These are phyloP conservation scores for Caenorhabditis imperialis DNA, from an alignment of 2,888 invertebrate species.

Conservation along the genomic window DNA sequence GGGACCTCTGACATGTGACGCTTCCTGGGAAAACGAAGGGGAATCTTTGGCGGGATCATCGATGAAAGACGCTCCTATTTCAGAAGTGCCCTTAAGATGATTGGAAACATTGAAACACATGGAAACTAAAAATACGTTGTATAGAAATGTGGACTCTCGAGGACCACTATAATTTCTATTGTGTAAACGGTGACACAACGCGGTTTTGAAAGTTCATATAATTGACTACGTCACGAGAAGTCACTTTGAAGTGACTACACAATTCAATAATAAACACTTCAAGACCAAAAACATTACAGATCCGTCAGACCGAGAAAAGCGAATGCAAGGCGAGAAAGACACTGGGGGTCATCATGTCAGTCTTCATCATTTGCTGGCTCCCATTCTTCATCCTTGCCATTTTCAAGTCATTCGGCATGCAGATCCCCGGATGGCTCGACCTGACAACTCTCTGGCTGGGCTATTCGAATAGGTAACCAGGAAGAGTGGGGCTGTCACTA, in stretches of 20 bases:
- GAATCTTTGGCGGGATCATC: slow-evolving; percentile 17
- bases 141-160: too few species aligned
- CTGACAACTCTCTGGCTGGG: slow-evolving; percentile 86
- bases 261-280: slow-evolving; percentile 24
- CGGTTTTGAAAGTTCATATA: slow-evolving; percentile 42
- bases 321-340: slow-evolving; percentile 99
- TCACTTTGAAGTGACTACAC: neutral
- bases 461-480: slow-evolving; percentile 85
- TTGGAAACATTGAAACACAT: too few species aligned
- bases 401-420: slow-evolving; percentile 80
- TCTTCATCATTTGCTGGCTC: slow-evolving; percentile 95
- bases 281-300: slow-evolving; percentile 42
- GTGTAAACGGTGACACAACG: neutral
- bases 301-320: slow-evolving; percentile 57
- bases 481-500: slow-evolving; percentile 7
- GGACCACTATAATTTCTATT: too few species aligned
- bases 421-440: slow-evolving; percentile 73
- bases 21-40: slow-evolving; percentile 12
- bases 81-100: slow-evolving; percentile 30
- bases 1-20: slow-evolving; percentile 48
- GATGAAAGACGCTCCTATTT: slow-evolving; percentile 31
- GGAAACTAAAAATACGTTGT: too few species aligned
- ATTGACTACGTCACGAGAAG: slow-evolving; percentile 42
- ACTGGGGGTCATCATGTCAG: slow-evolving; percentile 93
- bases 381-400: slow-evolving; percentile 97